A percentile compares a stretch with the other conserved stretches of the same genome.
These are phyloP conservation scores for Drosophila kepulauana DNA, from an alignment of 1,140 invertebrate genomes.

Conservation along the genomic window DNA sequence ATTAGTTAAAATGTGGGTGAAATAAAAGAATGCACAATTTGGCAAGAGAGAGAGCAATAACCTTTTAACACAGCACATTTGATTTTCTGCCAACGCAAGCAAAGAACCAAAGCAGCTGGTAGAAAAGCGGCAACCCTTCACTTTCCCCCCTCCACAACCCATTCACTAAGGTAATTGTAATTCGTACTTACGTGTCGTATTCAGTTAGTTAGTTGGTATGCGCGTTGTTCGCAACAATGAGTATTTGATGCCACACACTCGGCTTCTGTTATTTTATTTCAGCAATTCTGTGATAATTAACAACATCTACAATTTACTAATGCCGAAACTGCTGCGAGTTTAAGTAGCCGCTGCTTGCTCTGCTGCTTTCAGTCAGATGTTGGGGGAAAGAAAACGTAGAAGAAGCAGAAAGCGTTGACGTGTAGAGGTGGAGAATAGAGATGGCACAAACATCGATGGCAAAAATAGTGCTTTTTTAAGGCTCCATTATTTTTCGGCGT, in stretches of 20 bases:
- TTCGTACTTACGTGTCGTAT: conserved; percentile 33
- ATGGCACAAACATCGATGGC: no score
- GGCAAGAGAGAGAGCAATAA: conserved; percentile 39
- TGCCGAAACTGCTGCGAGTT: conserved; percentile 15
- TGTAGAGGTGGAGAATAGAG: conserved; percentile 57
- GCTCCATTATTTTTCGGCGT: conserved; percentile 18
- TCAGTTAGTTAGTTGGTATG: not conserved
- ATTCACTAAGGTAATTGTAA: not conserved
- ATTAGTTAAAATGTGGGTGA: not conserved
- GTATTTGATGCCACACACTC: not conserved
- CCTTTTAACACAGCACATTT: conserved; percentile 38
- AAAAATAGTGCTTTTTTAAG: no score
- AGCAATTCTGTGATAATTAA: conserved; percentile 24
- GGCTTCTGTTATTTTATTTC: conserved; percentile 40
- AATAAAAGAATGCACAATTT: not conserved
- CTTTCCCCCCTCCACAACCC: not conserved
- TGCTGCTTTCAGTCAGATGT: conserved; percentile 35
- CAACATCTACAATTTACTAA: conserved; percentile 24
- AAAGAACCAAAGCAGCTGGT: conserved; percentile 79
- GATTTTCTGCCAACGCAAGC: conserved; percentile 76
- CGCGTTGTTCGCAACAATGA: not conserved
- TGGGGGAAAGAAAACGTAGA: conserved; percentile 38
- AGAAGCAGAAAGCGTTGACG: conserved; percentile 76
- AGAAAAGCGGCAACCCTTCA: conserved; percentile 10
- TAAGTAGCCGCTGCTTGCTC: conserved; percentile 38